Percentiles rank a stretch among this genome's conserved stretches.
phyloP scores from a whole-genome alignment of 2,797 vertebrate species.

The Sorex maritimensis region DNA sequence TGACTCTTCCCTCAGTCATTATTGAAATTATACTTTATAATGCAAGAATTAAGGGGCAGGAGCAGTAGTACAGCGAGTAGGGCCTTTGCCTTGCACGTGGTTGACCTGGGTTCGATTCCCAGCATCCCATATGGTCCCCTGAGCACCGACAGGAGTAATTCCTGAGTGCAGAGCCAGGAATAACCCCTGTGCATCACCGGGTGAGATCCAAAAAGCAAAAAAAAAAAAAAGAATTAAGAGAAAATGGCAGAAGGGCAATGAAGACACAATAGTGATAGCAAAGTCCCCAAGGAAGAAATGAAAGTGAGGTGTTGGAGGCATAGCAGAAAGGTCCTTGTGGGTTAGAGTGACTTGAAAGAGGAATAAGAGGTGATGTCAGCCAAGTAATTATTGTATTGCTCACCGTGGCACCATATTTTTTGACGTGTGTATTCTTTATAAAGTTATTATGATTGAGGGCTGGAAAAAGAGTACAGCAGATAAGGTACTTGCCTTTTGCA shows the following conservation, averaged over 20 bases:
- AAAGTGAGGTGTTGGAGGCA: background rate
- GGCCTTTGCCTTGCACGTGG: no score
- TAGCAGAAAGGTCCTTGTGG: background rate
- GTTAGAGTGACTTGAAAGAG: slow-evolving; percentile 3
- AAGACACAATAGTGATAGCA: slow-evolving; percentile 27
- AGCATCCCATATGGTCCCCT: no score
- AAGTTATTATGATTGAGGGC: background rate
- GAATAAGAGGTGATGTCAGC: background rate
- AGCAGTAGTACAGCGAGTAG: no score
- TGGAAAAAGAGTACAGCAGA: no score
- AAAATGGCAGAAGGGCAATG: background rate
- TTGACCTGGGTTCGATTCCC: no score
- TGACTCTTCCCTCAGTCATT: background rate
- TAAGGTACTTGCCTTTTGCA: no score
- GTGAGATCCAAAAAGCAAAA: no score
- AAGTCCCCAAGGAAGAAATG: slow-evolving; percentile 1
- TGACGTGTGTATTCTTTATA: background rate
- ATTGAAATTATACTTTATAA: slow-evolving; percentile 6
- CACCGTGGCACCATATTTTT: background rate
- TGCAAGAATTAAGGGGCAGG: background rate
- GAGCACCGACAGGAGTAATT: no score
- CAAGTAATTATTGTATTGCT: background rate
- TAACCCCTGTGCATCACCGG: no score
- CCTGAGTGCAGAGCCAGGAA: no score
- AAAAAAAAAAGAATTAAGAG: background rate